A percentile compares a stretch with the other conserved stretches of the same genome.
These are phyloP conservation scores for Oryzaephilus surinamensis DNA, from an alignment of 1,140 invertebrate genomes.

Conservation along the genomic window DNA sequence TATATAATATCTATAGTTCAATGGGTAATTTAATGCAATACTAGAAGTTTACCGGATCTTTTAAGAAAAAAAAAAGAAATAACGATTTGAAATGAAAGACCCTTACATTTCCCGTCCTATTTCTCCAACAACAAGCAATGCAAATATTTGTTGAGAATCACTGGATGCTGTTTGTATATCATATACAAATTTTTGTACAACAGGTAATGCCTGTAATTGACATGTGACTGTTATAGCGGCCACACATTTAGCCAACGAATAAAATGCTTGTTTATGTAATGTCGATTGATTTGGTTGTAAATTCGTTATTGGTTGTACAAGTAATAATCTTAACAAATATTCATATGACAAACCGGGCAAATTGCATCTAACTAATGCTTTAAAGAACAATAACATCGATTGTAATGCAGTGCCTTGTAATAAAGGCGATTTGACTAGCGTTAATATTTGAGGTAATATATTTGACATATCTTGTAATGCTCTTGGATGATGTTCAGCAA, in stretches of 20 bases:
- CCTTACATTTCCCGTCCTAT: conserved; percentile 89
- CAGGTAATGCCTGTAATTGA: conserved; percentile 58
- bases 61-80: no score
- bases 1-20: no score
- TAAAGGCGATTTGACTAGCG: conserved; percentile 81
- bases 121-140: conserved; percentile 88
- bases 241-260: conserved; percentile 90
- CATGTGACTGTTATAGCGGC: conserved; percentile 79
- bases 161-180: conserved; percentile 64
- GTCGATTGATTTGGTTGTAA: no score
- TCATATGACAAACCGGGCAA: conserved; percentile 70
- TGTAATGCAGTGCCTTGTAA: conserved; percentile 76
- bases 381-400: conserved; percentile 85
- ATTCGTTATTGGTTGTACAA: conserved; percentile 30
- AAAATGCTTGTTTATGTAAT: conserved; percentile 74
- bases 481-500: conserved; percentile 56
- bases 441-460: conserved; percentile 76
- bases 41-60: no score
- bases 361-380: conserved; percentile 72
- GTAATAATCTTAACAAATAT: conserved; percentile 63
- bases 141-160: conserved; percentile 84
- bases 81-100: no score
- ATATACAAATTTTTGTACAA: conserved; percentile 76
- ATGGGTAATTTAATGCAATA: no score
- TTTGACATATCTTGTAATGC: conserved; percentile 42